Evolutionary conservation across 2,113 vertebrate genomes (phyloP).

Genomic region (Aspidoscelis tigris): DNA sequence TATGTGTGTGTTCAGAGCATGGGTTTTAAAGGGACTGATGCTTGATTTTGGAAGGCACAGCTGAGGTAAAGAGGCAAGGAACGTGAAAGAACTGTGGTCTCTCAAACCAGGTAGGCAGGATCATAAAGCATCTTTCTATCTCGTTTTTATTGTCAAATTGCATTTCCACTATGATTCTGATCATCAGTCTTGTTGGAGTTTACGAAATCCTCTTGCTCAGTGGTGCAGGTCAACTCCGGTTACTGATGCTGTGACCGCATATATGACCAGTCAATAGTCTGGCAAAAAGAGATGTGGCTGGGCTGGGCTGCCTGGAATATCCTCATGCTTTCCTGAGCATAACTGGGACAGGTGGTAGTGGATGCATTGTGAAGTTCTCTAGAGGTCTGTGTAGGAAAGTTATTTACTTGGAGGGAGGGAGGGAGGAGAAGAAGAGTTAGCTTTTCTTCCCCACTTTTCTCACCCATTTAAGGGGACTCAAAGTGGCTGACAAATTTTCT

Average conservation of each 20-base stretch:
- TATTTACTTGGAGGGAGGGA: slow-evolving; percentile 18
- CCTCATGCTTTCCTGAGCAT: slow-evolving; percentile 62
- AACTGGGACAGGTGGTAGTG: slow-evolving; percentile 37
- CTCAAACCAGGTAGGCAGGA: slow-evolving; percentile 64
- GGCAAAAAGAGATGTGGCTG: slow-evolving; percentile 57
- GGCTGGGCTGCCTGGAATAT: slow-evolving; percentile 45
- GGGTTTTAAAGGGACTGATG: slow-evolving; percentile 48
- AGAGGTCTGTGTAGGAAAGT: slow-evolving; percentile 52
- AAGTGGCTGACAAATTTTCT: not conserved
- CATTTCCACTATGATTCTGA: not conserved
- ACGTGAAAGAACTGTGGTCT: slow-evolving; percentile 36
- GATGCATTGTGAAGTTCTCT: not conserved
- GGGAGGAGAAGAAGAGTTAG: slow-evolving; percentile 12
- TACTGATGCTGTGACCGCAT: slow-evolving; percentile 25
- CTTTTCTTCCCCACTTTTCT: too few species aligned
- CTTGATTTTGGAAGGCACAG: slow-evolving; percentile 58
- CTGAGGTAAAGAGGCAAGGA: slow-evolving; percentile 44
- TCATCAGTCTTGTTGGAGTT: slow-evolving; percentile 22
- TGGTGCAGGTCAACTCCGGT: rapidly evolving
- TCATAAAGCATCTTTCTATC: not conserved
- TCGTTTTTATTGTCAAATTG: slow-evolving; percentile 12
- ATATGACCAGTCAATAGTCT: slow-evolving; percentile 52
- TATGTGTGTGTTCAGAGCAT: slow-evolving; percentile 52
- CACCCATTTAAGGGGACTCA: too few species aligned
- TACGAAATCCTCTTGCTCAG: slow-evolving; percentile 22